Percentiles rank a stretch among this genome's conserved stretches.
Evolutionary conservation across 2,113 vertebrate species (phyloP).

Genomic region (Rousettus leschenaultii): DNA sequence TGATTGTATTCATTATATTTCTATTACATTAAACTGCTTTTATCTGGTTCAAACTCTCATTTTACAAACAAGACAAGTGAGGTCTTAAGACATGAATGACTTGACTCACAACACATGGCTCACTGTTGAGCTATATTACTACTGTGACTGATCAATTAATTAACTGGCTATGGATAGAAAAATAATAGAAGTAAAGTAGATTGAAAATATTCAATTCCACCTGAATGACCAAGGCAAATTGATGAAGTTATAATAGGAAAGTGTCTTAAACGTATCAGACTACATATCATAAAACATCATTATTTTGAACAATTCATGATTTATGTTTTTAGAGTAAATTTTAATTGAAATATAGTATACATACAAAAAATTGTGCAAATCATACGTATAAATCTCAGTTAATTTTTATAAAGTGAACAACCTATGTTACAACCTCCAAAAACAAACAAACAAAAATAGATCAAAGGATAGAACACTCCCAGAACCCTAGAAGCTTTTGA

Average conservation of each 20-base stretch:
- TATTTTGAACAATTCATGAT: background rate
- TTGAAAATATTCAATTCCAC: background rate
- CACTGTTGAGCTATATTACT: background rate
- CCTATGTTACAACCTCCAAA: background rate
- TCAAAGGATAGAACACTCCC: background rate
- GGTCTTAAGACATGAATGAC: background rate
- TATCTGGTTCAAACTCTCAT: background rate
- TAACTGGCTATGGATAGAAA: background rate
- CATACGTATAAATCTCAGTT: background rate
- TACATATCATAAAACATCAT: background rate
- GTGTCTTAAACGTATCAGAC: background rate
- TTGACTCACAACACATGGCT: background rate
- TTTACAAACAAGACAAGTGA: background rate
- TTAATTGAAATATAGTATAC: background rate
- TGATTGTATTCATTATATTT: background rate
- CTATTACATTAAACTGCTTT: background rate
- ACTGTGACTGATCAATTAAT: background rate
- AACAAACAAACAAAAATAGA: background rate
- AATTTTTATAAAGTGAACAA: background rate
- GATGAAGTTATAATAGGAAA: background rate
- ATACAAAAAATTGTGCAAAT: background rate
- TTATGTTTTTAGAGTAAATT: background rate
- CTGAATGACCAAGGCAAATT: background rate
- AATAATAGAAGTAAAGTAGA: background rate
- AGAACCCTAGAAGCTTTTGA: accelerated